A percentile compares a stretch with the other conserved stretches of the same genome.
Evolutionary conservation across 2,113 vertebrate genomes (phyloP).

Genomic region (Gobius niger): DNA sequence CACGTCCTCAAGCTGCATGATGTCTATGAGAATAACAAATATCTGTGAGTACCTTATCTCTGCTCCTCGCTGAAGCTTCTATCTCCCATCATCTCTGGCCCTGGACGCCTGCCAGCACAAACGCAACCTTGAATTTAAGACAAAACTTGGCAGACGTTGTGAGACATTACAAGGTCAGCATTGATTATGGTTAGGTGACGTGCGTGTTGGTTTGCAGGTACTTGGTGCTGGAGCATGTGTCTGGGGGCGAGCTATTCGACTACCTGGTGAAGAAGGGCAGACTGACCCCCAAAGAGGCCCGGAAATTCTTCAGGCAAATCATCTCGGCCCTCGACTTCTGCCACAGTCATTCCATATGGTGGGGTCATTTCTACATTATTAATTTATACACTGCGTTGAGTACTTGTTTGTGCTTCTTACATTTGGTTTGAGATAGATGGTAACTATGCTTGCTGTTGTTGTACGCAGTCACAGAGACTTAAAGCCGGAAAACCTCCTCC

Average conservation of each 20-base stretch:
- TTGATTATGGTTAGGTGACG: background rate
- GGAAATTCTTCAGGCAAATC: conserved; percentile 95
- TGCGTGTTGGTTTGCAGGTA: conserved; percentile 75
- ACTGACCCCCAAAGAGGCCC: conserved; percentile 89
- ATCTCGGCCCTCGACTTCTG: conserved; percentile 94
- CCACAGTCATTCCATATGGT: conserved; percentile 95
- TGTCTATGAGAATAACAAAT: conserved; percentile 96
- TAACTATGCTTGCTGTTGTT: background rate
- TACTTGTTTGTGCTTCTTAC: too few relatives aligned
- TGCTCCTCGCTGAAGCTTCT: background rate
- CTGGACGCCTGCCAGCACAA: conserved; percentile 4
- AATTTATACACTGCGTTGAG: too few relatives aligned
- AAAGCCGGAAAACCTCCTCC: conserved; percentile 90
- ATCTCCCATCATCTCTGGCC: background rate
- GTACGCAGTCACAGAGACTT: conserved; percentile 87
- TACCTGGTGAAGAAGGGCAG: conserved; percentile 93
- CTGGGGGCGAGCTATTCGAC: conserved; percentile 91
- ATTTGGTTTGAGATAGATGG: background rate
- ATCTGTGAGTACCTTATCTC: conserved; percentile 85
- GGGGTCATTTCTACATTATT: conserved; percentile 25
- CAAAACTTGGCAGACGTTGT: background rate
- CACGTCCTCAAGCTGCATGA: conserved; percentile 95
- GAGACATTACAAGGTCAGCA: background rate
- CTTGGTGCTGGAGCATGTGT: conserved; percentile 91
- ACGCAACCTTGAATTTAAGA: conserved; percentile 24